phyloP scores from a whole-genome alignment of 2,113 vertebrate species.

The Tetrao urogallus region DNA sequence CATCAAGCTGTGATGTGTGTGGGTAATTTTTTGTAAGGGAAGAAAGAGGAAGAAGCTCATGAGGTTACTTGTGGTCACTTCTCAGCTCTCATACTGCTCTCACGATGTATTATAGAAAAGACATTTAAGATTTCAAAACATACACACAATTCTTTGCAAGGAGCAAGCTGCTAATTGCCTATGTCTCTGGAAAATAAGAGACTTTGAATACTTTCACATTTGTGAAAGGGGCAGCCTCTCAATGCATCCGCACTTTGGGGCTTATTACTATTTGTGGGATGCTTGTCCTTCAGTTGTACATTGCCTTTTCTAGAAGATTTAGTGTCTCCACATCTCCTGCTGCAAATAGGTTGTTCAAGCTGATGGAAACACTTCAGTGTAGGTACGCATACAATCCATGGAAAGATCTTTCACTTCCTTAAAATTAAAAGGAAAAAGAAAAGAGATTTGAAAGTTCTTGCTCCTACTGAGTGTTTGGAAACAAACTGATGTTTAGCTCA shows the following conservation, averaged over 20 bases:
- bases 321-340: background rate
- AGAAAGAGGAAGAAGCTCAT: background rate
- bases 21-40: background rate
- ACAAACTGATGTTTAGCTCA: background rate
- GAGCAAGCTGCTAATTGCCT: background rate
- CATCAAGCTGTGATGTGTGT: background rate
- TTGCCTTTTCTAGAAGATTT: background rate
- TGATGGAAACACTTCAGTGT: background rate
- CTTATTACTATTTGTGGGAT: background rate
- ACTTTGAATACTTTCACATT: background rate
- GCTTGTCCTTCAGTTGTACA: background rate
- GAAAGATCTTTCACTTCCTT: background rate
- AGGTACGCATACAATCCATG: background rate
- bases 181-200: background rate
- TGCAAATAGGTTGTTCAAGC: background rate
- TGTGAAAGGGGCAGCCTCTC: background rate
- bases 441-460: background rate
- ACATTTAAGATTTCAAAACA: background rate
- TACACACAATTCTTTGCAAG: background rate
- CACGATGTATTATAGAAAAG: background rate
- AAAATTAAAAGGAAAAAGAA: background rate
- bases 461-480: background rate
- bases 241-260: background rate
- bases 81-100: background rate
- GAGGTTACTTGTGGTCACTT: background rate